Conservation (phyloP, 2,113 vertebrate genomes). For the Vanacampus margaritifer region DNA sequence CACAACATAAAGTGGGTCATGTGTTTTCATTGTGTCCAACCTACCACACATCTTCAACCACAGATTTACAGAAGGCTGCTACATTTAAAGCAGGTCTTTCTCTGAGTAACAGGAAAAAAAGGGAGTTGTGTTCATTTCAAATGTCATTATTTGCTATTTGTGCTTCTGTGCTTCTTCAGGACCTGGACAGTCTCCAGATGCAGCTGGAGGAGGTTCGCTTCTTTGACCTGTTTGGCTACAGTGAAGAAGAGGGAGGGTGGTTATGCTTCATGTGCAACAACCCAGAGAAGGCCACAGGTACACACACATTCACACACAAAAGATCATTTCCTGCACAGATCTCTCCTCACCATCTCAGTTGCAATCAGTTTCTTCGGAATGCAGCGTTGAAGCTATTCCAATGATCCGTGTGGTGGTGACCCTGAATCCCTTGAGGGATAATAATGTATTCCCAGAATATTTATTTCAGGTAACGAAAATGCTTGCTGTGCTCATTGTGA, state of each 20-base stretch:
- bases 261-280: slow-evolving; percentile 99
- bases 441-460: slow-evolving; percentile 38
- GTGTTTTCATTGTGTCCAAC: too few species aligned
- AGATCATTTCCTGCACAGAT: slow-evolving; percentile 7
- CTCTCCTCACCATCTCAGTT: slow-evolving; percentile 8
- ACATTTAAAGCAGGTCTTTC: background rate
- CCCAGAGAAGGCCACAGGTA: slow-evolving; percentile 90
- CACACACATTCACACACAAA: slow-evolving; percentile 12
- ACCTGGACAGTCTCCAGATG: slow-evolving; percentile 83
- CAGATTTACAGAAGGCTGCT: background rate
- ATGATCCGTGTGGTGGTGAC: slow-evolving; percentile 6
- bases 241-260: slow-evolving; percentile 82
- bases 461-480: background rate
- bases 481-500: background rate
- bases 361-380: slow-evolving; percentile 7
- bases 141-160: slow-evolving; percentile 3
- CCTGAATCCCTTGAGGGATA: slow-evolving; percentile 15
- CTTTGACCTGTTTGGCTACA: slow-evolving; percentile 96
- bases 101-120: background rate
- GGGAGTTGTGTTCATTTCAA: too few species aligned
- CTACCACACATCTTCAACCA: too few species aligned
- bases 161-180: slow-evolving; percentile 67
- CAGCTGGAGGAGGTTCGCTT: slow-evolving; percentile 93
- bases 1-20: too few species aligned
- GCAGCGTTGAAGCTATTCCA: background rate